A percentile compares a stretch with the other conserved stretches of the same genome.
Conservation (phyloP, 2,797 vertebrate species). For the Coccyzus lansbergi region DNA sequence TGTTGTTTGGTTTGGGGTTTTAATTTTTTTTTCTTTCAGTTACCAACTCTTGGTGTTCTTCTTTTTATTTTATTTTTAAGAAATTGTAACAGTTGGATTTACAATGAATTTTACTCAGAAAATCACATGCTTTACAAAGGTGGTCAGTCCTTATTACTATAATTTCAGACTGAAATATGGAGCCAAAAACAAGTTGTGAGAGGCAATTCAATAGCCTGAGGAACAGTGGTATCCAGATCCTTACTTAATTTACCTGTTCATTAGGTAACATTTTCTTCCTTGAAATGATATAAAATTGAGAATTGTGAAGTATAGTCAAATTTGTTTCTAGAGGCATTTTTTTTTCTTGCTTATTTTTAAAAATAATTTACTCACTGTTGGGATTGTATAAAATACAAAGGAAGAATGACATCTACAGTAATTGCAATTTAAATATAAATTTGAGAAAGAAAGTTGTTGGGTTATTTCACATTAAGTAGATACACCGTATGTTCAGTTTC, state of each 20-base stretch:
- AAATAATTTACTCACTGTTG: not conserved
- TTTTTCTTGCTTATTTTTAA: not conserved
- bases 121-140: not conserved
- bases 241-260: not conserved
- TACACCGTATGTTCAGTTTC: not conserved
- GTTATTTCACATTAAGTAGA: not conserved
- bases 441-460: not conserved
- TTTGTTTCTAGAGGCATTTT: not conserved
- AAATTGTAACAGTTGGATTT: too few relatives aligned
- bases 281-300: not conserved
- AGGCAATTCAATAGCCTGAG: not conserved
- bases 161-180: not conserved
- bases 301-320: not conserved
- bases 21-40: not conserved
- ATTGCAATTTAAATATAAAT: not conserved
- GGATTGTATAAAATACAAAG: not conserved
- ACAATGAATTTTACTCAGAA: not conserved
- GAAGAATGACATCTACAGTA: not conserved
- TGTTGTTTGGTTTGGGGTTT: too few relatives aligned
- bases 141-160: not conserved
- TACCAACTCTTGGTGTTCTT: not conserved
- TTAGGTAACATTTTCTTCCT: not conserved
- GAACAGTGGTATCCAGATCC: not conserved
- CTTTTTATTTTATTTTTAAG: too few relatives aligned
- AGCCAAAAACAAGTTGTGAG: not conserved